These are phyloP conservation scores for Danio kyathit DNA, from an alignment of 2,797 vertebrate genomes.

Conservation along the genomic window DNA sequence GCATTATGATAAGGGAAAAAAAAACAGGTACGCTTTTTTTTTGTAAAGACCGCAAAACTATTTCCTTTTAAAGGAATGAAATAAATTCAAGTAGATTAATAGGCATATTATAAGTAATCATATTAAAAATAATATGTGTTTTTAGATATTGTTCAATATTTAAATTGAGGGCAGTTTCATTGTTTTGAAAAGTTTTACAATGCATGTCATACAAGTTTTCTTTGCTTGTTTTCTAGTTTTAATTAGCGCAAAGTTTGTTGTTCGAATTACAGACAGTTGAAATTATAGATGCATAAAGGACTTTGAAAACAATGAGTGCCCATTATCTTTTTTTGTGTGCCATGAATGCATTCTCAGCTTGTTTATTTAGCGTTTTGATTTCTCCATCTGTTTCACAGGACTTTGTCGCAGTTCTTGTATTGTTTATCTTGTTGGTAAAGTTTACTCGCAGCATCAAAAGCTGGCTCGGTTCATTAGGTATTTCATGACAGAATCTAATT, in stretches of 20 bases:
- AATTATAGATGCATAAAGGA: constrained; percentile 25
- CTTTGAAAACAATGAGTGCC: constrained; percentile 19
- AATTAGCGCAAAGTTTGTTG: constrained; percentile 24
- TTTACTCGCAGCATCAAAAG: constrained; percentile 74
- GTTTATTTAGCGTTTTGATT: constrained; percentile 72
- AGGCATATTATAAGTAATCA: not conserved
- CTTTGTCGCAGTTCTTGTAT: constrained; percentile 40
- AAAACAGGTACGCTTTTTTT: not conserved
- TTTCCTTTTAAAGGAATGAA: accelerated
- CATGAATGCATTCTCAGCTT: constrained; percentile 66
- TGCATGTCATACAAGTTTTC: not conserved
- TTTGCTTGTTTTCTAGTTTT: not conserved
- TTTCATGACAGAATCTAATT: constrained; percentile 76
- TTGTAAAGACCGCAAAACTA: not conserved
- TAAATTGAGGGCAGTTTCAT: not conserved
- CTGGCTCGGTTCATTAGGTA: constrained; percentile 72
- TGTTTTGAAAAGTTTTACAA: constrained; percentile 11
- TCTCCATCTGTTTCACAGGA: constrained; percentile 68
- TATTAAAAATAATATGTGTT: not conserved
- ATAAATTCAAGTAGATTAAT: not conserved
- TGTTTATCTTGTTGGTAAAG: constrained; percentile 68
- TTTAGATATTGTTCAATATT: not conserved
- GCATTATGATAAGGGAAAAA: not conserved
- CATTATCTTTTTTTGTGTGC: not conserved
- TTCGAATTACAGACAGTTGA: constrained; percentile 11